These are phyloP conservation scores for Eidolon helvum DNA, from an alignment of 2,113 vertebrate genomes.

Conservation along the genomic window DNA sequence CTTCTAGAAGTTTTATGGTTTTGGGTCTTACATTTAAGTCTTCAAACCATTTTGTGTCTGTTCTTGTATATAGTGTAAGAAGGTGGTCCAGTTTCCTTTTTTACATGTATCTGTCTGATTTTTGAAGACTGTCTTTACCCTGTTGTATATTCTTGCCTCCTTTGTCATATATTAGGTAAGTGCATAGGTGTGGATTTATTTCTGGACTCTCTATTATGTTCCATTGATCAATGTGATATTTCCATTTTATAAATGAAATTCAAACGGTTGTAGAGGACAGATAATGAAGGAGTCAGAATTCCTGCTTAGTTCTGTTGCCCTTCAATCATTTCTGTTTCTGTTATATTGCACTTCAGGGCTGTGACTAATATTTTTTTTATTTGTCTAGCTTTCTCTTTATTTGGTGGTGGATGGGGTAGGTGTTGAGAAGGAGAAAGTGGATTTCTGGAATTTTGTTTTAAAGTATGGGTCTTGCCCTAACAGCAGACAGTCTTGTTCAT, in stretches of 20 bases:
- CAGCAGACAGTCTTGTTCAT: conserved; percentile 5
- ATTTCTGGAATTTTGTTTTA: conserved; percentile 46
- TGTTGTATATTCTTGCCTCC: too few species aligned
- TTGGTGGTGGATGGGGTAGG: not conserved
- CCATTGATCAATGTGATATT: not conserved
- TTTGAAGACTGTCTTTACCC: too few species aligned
- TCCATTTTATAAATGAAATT: not conserved
- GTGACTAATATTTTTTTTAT: not conserved
- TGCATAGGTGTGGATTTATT: too few species aligned
- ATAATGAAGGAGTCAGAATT: not conserved
- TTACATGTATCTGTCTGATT: too few species aligned
- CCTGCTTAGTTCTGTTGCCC: not conserved
- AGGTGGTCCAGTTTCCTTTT: too few species aligned
- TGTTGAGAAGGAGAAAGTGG: not conserved
- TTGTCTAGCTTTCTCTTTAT: not conserved
- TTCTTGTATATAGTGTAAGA: too few species aligned
- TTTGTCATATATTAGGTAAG: too few species aligned
- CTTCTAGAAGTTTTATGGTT: too few species aligned
- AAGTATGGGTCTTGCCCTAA: conserved; percentile 42
- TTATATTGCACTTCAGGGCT: not conserved
- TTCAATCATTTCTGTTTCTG: not conserved
- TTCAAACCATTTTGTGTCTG: too few species aligned
- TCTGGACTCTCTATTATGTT: too few species aligned
- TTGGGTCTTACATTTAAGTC: too few species aligned
- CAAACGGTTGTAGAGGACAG: not conserved